Evolutionary conservation across 2,113 vertebrate genomes (phyloP).

Genomic region (Monarcha castaneiventris): DNA sequence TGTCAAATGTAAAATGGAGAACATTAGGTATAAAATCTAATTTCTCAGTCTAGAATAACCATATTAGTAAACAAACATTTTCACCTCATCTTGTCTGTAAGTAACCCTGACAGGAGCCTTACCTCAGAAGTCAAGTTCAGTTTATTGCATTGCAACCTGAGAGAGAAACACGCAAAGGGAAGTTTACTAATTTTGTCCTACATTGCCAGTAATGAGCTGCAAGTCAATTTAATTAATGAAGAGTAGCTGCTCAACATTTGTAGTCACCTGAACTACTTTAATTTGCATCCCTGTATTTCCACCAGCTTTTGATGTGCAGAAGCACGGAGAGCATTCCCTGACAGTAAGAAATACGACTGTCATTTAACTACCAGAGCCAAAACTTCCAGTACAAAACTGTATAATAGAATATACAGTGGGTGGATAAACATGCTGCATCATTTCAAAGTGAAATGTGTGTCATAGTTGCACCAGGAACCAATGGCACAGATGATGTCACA

Average conservation of each 20-base stretch:
- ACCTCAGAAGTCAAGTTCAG: background rate
- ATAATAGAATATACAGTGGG: background rate
- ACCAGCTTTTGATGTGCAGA: background rate
- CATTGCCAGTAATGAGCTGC: background rate
- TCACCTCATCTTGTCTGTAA: background rate
- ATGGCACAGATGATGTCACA: background rate
- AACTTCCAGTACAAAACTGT: background rate
- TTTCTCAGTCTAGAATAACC: background rate
- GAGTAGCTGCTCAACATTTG: background rate
- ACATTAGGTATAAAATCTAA: background rate
- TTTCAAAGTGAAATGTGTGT: background rate
- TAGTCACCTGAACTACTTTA: background rate
- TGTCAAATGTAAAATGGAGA: background rate
- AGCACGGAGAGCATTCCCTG: background rate
- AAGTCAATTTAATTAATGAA: conserved; percentile 21
- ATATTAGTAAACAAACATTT: background rate
- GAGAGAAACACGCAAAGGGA: background rate
- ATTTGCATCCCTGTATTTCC: background rate
- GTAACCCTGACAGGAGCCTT: background rate
- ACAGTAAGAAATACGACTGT: background rate
- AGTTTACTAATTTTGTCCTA: background rate
- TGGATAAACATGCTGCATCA: background rate
- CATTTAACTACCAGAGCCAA: background rate
- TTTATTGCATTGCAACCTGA: background rate
- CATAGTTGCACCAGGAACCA: background rate